A percentile compares a stretch with the other conserved stretches of the same genome.
Conservation (phyloP, 1,140 invertebrate genomes). For the Dendrolimus kikuchii region DNA sequence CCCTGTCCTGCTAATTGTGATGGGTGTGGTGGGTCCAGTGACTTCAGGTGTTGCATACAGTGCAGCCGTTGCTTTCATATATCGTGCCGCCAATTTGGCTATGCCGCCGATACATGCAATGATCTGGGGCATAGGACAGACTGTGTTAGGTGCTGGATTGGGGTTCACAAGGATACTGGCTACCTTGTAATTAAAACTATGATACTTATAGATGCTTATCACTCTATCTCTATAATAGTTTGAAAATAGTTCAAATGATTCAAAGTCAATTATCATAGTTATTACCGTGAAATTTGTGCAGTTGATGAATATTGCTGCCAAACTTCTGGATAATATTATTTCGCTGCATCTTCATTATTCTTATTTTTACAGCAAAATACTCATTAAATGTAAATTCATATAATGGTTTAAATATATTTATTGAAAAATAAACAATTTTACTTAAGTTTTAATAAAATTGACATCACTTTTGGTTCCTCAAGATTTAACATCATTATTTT, state of each 20-base stretch:
- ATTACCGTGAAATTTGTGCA: conserved; percentile 24
- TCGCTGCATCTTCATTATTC: neutral
- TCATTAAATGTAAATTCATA: conserved; percentile 2
- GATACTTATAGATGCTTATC: conserved; percentile 21
- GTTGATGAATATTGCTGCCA: conserved; percentile 27
- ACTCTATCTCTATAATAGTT: conserved; percentile 19
- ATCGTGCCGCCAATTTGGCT: conserved; percentile 87
- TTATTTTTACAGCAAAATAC: conserved; percentile 1
- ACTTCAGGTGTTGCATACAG: conserved; percentile 92
- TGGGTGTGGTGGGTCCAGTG: conserved; percentile 89
- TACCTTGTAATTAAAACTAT: conserved; percentile 79
- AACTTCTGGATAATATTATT: conserved; percentile 5
- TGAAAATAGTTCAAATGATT: conserved; percentile 28
- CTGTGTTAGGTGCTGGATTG: conserved; percentile 88
- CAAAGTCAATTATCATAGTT: conserved; percentile 56
- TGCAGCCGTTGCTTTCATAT: conserved; percentile 95
- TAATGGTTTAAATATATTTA: neutral
- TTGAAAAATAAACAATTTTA: neutral
- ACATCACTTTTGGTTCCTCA: neutral
- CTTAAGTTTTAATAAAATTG: conserved; percentile 1
- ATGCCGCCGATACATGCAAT: conserved; percentile 93
- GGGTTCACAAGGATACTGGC: conserved; percentile 95
- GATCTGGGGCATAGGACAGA: conserved; percentile 95
- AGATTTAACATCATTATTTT: neutral
- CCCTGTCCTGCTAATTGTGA: conserved; percentile 87